These are phyloP conservation scores for Lasioglossum baleicum DNA, from an alignment of 1,140 invertebrate species.

Conservation along the genomic window DNA sequence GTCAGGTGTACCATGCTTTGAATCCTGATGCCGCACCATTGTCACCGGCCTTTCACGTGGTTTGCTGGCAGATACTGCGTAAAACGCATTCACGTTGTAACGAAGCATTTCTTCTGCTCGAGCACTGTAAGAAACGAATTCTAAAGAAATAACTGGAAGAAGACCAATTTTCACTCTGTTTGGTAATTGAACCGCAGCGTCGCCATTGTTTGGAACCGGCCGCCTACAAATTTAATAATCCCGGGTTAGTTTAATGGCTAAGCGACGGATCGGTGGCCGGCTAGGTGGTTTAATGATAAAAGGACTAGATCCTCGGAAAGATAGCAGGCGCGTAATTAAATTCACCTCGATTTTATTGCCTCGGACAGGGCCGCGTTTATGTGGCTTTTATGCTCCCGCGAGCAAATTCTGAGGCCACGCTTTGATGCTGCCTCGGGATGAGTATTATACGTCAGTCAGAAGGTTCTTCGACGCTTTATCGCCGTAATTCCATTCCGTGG, in stretches of 20 bases:
- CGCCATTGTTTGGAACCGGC: conserved; percentile 37
- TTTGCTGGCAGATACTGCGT: too few relatives aligned
- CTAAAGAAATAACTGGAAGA: too few relatives aligned
- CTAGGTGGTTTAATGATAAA: conserved; percentile 65
- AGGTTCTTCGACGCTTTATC: conserved; percentile 65
- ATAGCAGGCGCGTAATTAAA: conserved; percentile 75
- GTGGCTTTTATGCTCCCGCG: conserved; percentile 70
- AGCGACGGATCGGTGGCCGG: conserved; percentile 1
- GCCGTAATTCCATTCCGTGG: conserved; percentile 50
- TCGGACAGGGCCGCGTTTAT: conserved; percentile 65
- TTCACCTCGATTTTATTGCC: conserved; percentile 76
- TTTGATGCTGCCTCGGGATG: conserved; percentile 56
- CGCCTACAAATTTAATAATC: conserved; percentile 63
- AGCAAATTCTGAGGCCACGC: conserved; percentile 72
- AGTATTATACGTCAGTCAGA: conserved; percentile 58
- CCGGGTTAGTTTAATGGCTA: conserved; percentile 52
- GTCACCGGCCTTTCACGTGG: too few relatives aligned
- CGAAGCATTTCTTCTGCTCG: too few relatives aligned
- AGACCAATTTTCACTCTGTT: not conserved
- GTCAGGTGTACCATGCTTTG: not conserved
- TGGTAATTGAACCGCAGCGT: not conserved
- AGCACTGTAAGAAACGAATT: too few relatives aligned
- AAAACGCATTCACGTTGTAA: too few relatives aligned
- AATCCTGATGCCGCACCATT: too few relatives aligned
- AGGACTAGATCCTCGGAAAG: conserved; percentile 70